phyloP scores from a whole-genome alignment of 2,797 vertebrate genomes.

The Carcharodon carcharias region DNA sequence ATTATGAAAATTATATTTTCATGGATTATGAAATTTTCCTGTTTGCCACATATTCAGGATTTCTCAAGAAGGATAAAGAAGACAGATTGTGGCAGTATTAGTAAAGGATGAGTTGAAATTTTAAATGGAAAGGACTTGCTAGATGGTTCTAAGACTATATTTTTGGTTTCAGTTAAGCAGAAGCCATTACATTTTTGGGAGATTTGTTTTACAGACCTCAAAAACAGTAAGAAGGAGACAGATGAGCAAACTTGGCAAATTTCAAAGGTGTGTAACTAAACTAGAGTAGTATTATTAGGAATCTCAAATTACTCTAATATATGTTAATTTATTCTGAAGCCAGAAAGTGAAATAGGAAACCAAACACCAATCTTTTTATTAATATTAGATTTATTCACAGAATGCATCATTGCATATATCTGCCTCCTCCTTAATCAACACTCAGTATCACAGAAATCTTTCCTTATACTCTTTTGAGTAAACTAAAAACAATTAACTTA shows the following conservation, averaged over 20 bases:
- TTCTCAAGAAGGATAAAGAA: neutral
- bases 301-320: neutral
- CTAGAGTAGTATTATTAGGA: neutral
- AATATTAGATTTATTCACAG: neutral
- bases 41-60: neutral
- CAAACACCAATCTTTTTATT: neutral
- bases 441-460: neutral
- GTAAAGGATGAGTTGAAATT: neutral
- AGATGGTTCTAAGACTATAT: neutral
- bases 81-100: neutral
- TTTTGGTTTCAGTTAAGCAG: neutral
- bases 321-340: neutral
- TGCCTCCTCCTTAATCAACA: neutral
- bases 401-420: neutral
- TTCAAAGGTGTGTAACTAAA: neutral
- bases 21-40: neutral
- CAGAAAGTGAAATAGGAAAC: neutral
- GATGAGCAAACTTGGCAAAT: neutral
- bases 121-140: neutral
- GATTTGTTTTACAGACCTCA: neutral
- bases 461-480: neutral
- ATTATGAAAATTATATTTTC: too few species aligned
- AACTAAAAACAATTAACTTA: too few species aligned
- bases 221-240: neutral
- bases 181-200: neutral